Base-by-base conservation (phyloP, 1,140 invertebrate species). In the Chrysomallon squamiferum region DNA sequence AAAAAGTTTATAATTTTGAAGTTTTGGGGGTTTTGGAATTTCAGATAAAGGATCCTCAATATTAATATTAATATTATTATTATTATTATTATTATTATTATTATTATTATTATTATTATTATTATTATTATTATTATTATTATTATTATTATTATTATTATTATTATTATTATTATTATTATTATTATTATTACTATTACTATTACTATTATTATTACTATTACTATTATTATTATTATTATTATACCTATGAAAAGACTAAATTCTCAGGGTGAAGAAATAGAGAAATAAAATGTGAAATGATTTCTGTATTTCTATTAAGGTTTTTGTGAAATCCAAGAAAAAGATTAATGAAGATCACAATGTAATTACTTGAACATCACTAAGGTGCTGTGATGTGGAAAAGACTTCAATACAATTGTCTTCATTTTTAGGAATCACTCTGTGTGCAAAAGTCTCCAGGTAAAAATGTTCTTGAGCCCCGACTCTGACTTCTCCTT, bases 391-490 rank as follows among this genome's bases (percentile, higher is more conserved):
- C 85, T 97, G 95, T 0, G 92, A 91, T 0, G 93, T 93, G 59
- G 89, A 89, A 75, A 92, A 91, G 13, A 97, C 79, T 84, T 96
- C 94, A 59, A 97, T 86, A 83, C 96, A 95, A 73, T 93, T 90
- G 75, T 92, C 89, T 79, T 93, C 92, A 58, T 38, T 38, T 62
- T 89, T 90, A 0, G 93, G 94, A 41, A 94, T 85, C 1, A 90
- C 95, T 52, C 94, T 85, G 35, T 80, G 73, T 11, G 68, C 83
- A 18, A 95, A 89, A 0, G 95, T 96, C 86, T 96, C 94, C 65
- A 98, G 85, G 85, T 98, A 98, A 87, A 98, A 98, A 84, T 98
- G 96, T 84, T 98, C 95, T 83, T 98, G 96, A 0, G 94, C 95
- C 45, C 94, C 94, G 73, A 92, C 91, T 69, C 90, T 88, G 41